Base-by-base conservation (phyloP, 2,797 vertebrate genomes). In the Smutsia gigantea region DNA sequence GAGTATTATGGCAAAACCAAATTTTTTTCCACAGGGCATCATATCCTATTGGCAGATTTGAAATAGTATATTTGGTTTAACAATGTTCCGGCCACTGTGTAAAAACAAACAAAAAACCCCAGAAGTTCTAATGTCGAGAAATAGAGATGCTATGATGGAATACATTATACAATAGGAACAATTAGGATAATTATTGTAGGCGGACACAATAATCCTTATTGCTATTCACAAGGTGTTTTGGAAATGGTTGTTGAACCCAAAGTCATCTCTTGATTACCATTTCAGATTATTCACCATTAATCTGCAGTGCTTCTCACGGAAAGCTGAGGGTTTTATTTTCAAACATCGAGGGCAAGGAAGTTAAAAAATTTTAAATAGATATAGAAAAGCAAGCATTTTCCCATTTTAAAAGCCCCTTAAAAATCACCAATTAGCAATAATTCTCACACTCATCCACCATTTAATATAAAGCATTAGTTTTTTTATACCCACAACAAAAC, bases 401-500 rank as follows among this genome's bases (percentile, higher is more conserved):
- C 63, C n/a, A 89, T 53, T 64, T 57, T 39, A 59, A 74, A 93
- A 91, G 81, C 64, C 88, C 84, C 88, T 21, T 83, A 74, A 84
- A 21, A 83, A 95, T 57, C 77, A 89, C 46, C 61, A 37, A 95
- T 23, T 29, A 61, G 81, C 90, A 96, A 57, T 29, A 93, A 69
- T 42, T 91, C 51, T 85, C 86, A 96, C 88, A 96, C 69, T 87
- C 83, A 89, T 94, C 46, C 84, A 90, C 0, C 51, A 83, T 42
- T 87, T 82, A 97, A 97, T 97, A 83, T 95, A 98, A 98, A 98
- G 96, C 95, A 97, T 97, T 98, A 99, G 98, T 97, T 97, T 98
- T 98, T 98, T 98, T 99, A 99, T 99, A 99, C 99, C 99, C 99
- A 99, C 99, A 98, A 99, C 99, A 99, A 99, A 99, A 98, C 99